Evolutionary conservation across 64 coral and sea anemone species (phyloP).

Genomic region (Anthopleura sola): DNA sequence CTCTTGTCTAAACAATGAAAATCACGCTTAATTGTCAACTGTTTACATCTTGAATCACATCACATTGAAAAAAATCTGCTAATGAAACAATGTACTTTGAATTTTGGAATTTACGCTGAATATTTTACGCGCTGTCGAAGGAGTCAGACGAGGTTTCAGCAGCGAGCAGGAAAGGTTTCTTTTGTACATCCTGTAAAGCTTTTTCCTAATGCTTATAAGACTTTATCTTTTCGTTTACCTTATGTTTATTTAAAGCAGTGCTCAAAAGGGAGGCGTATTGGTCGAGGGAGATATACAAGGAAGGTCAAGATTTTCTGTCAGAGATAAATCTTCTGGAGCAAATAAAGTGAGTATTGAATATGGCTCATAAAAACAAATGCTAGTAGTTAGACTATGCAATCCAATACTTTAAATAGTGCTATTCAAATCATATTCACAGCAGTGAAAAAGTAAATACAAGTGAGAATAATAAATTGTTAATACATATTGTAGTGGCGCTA

Average conservation of each 20-base stretch:
- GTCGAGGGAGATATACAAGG: constrained; percentile 60
- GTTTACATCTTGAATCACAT: too few relatives aligned
- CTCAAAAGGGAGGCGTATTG: constrained; percentile 43
- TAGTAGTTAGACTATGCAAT: too few relatives aligned
- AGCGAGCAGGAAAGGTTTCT: background rate
- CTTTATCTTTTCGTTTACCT: background rate
- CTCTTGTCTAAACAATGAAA: background rate
- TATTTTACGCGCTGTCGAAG: background rate
- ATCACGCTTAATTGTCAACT: background rate
- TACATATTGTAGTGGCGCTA: constrained; percentile 61
- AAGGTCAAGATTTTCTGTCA: constrained; percentile 62
- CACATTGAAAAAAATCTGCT: too few relatives aligned
- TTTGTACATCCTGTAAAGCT: background rate
- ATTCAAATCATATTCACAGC: too few relatives aligned
- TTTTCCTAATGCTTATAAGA: too few relatives aligned
- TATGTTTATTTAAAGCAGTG: constrained; percentile 10
- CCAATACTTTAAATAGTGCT: too few relatives aligned
- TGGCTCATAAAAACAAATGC: background rate
- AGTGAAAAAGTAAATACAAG: too few relatives aligned
- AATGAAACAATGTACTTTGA: too few relatives aligned
- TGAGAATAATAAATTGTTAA: background rate
- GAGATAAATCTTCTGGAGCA: constrained; percentile 31
- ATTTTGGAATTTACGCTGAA: background rate
- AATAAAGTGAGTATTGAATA: background rate
- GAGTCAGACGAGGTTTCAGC: background rate